A percentile compares a stretch with the other conserved stretches of the same genome.
Conservation (phyloP, 1,140 invertebrate genomes). For the Mizuhopecten yessoensis region DNA sequence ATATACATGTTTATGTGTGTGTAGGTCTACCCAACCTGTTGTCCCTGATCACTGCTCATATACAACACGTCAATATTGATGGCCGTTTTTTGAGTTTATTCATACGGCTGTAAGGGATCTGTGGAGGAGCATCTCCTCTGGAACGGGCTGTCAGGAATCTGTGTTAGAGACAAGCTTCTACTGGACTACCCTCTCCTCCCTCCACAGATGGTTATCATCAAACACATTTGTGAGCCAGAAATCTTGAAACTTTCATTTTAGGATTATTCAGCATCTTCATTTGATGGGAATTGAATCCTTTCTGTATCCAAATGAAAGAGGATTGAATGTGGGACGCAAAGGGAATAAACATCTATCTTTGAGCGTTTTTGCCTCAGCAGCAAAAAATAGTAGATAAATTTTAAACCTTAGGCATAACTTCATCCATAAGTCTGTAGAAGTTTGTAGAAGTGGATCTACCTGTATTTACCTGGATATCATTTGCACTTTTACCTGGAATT, state of each 20-base stretch:
- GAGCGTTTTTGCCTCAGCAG: no score
- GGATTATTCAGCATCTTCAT: not conserved
- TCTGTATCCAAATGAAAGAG: not conserved
- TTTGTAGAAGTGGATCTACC: not conserved
- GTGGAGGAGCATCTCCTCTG: not conserved
- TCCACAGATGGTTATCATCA: conserved; percentile 31
- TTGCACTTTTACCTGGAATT: not conserved
- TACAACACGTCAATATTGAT: conserved; percentile 14
- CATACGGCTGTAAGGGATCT: not conserved
- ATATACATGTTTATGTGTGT: not conserved
- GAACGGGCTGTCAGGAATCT: not conserved
- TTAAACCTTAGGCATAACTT: not conserved
- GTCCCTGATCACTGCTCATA: not conserved
- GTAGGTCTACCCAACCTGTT: not conserved
- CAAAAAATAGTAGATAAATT: not conserved
- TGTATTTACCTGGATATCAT: not conserved
- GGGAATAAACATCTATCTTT: no score
- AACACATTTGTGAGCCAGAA: not conserved
- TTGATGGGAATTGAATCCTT: conserved; percentile 25
- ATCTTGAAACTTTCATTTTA: conserved; percentile 19
- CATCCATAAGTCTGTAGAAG: not conserved
- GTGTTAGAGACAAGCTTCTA: not conserved
- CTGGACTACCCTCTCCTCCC: not conserved
- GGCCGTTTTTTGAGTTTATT: conserved; percentile 22
- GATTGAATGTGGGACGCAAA: not conserved